Conservation (phyloP, 23 tunicate species). For the Styela plicata region DNA sequence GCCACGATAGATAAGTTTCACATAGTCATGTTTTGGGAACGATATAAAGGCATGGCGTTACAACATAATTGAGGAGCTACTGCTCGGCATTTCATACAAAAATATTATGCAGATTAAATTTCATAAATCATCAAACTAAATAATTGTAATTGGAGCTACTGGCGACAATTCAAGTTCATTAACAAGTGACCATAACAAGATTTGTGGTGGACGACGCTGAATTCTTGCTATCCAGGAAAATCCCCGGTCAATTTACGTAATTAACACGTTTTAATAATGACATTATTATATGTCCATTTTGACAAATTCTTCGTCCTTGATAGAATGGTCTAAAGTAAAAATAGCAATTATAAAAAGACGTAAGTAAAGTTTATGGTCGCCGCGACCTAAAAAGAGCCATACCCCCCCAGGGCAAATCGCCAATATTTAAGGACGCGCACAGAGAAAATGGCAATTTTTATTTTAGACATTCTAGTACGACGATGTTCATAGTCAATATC, state of each 20-base stretch:
- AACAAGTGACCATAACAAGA: not conserved
- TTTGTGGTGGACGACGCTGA: not conserved
- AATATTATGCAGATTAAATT: too few species aligned
- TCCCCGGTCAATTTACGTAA: not conserved
- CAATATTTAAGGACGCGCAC: not conserved
- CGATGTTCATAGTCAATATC: too few species aligned
- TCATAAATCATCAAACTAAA: too few species aligned
- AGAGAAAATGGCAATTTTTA: not conserved
- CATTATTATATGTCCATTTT: not conserved
- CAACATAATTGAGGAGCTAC: too few species aligned
- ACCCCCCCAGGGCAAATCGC: not conserved
- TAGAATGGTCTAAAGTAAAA: not conserved
- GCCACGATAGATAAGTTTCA: too few species aligned
- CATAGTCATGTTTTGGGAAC: too few species aligned
- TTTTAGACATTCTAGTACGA: not conserved
- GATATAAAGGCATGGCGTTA: too few species aligned
- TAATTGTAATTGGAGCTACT: too few species aligned
- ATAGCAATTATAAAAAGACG: not conserved
- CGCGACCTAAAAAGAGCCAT: not conserved
- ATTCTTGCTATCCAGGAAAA: not conserved
- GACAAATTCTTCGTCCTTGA: not conserved
- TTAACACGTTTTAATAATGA: not conserved
- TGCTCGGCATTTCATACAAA: too few species aligned
- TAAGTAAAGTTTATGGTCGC: not conserved
- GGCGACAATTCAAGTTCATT: too few species aligned